These are phyloP conservation scores for Synergus laeviventris DNA, from an alignment of 2,888 invertebrate genomes.

Conservation along the genomic window DNA sequence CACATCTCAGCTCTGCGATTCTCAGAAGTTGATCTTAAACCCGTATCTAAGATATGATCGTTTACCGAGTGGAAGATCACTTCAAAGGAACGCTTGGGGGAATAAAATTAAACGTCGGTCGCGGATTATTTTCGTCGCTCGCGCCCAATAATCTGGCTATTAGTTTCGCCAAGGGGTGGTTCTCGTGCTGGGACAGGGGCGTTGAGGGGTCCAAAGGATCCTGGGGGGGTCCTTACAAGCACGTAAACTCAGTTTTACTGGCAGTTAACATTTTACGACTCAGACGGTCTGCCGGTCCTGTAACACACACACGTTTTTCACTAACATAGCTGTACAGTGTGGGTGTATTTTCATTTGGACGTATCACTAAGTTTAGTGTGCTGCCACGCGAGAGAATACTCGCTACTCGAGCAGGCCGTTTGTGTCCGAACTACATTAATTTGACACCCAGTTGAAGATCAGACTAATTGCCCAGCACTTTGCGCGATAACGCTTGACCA, in stretches of 20 bases:
- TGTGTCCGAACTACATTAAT: constrained; percentile 63
- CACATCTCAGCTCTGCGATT: no score
- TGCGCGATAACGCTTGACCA: constrained; percentile 39
- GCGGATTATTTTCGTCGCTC: constrained; percentile 42
- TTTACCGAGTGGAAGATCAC: no score
- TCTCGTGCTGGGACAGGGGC: constrained; percentile 53
- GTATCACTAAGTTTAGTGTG: neutral
- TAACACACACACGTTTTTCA: constrained; percentile 46
- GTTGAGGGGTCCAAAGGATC: constrained; percentile 55
- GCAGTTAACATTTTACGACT: constrained; percentile 76
- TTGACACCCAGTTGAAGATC: constrained; percentile 64
- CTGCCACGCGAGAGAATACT: constrained; percentile 14
- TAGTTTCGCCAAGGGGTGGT: constrained; percentile 66
- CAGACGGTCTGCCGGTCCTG: constrained; percentile 65
- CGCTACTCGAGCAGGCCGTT: constrained; percentile 51
- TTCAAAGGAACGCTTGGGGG: no score
- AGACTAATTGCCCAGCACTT: constrained; percentile 61
- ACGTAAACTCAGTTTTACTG: constrained; percentile 75
- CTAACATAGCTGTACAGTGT: neutral
- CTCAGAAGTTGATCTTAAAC: no score
- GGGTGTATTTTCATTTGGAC: constrained; percentile 41
- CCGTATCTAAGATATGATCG: no score
- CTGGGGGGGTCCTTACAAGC: constrained; percentile 74
- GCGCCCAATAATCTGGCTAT: constrained; percentile 71
- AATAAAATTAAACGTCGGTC: constrained; percentile 41